Base-by-base conservation (phyloP, 2,888 invertebrate genomes). In the Acleris laterana region DNA sequence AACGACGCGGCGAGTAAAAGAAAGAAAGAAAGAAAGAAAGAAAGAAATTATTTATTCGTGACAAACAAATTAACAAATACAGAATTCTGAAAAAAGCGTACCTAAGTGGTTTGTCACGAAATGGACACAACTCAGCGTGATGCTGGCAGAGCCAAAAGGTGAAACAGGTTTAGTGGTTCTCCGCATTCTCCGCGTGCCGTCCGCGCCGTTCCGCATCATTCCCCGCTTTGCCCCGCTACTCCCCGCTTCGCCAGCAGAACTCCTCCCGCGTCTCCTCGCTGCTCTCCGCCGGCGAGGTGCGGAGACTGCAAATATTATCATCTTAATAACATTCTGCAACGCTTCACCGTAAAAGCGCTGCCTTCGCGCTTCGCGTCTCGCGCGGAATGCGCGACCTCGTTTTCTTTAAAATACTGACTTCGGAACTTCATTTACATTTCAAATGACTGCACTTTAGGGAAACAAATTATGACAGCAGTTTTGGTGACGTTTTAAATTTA, bases 231-330 rank as follows among this genome's bases (percentile, higher is more conserved):
- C 3, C 32, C 32, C 32, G 32, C 32, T 11, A 0, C 32, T 9
- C 32, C 32, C 32, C 32, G 11, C 32, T 2, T 32, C 52, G 38
- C 48, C 28, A 28, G 28, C n/a, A n/a, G n/a, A n/a, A n/a, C 32
- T 32, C 1, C 25, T 55, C 25, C n/a, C 55, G 49, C 53, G 13
- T 22, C 32, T 60, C 48, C 55, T n/a, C 51, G 44, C 20, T 32
- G 1, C 11, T 57, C 46, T 17, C n/a, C 42, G 20, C 56, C 56
- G 7, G n/a, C 59, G 9, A 38, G 38, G 46, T 44, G 53, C 60
- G 22, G 63, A 44, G 57, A 63, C 55, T 55, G 50, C 60, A 61
- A 61, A 65, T 65, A 65, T 65, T 65, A 65, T 61, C 60, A 61
- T 56, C 60, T 61, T 60, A 65, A 63, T 63, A 63, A 61, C 55